phyloP scores from a whole-genome alignment of 2,888 invertebrate species.

The Tetheella fluctuosa region DNA sequence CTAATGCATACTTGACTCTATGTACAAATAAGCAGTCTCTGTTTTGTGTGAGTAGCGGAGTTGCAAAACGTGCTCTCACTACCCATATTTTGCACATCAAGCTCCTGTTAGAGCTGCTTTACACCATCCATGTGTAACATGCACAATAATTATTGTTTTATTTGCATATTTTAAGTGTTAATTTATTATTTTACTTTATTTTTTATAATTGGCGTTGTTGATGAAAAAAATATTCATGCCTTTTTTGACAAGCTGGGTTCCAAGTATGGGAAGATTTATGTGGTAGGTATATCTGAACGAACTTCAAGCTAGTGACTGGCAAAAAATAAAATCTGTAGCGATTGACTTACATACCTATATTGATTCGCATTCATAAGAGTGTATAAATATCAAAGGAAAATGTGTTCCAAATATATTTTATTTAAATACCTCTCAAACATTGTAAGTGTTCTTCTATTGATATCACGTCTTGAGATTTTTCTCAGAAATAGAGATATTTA shows the following conservation, averaged over 20 bases:
- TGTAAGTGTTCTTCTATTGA: background rate
- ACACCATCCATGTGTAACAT: conserved; percentile 17
- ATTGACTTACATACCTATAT: too few species aligned
- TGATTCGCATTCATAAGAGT: too few species aligned
- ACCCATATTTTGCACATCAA: conserved; percentile 51
- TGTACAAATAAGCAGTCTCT: conserved; percentile 38
- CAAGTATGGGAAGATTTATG: too few species aligned
- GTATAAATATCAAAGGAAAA: background rate
- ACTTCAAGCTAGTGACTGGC: too few species aligned
- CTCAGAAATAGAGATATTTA: background rate
- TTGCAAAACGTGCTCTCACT: conserved; percentile 48
- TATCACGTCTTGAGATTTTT: background rate
- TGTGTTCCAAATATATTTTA: background rate
- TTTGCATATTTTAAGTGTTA: conserved; percentile 1
- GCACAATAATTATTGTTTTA: conserved; percentile 13
- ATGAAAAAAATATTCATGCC: too few species aligned
- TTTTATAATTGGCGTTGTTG: too few species aligned
- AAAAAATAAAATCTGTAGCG: too few species aligned
- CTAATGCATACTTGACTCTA: conserved; percentile 21
- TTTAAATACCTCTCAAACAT: background rate
- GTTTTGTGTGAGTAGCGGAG: conserved; percentile 45
- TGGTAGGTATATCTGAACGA: too few species aligned
- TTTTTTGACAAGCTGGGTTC: too few species aligned
- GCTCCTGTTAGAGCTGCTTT: conserved; percentile 33
- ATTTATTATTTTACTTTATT: background rate